Evolutionary conservation across 2,888 invertebrate genomes (phyloP), one percentile per base, ranked within the genome.

Genomic region (Hipparchia semele): DNA sequence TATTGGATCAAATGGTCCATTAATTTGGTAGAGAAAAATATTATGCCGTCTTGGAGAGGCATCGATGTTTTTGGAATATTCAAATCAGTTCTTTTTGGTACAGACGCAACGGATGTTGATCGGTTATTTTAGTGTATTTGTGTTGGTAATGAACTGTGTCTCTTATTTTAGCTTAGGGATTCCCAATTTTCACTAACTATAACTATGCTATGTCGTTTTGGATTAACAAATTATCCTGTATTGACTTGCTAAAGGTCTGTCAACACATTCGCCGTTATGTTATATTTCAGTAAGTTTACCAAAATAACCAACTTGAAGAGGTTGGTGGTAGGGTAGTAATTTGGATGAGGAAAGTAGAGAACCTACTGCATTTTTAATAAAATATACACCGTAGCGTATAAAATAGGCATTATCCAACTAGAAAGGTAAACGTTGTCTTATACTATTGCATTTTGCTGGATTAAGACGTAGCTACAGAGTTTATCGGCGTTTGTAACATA

Each of bases 121-220:
- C 58, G 6, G 9, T 60, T 60, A 60, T 60, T 60, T 58, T 60
- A 39, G 59, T 9, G 59, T 60, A 60, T 60, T 60, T 60, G 59
- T 39, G 10, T 10, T 60, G 23, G 23, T 23, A 58, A 58, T 60
- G 39, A 60, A 33, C 4, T 59, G 39, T 39, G 39, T 5, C 10
- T 12, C n/a, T 53, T 12, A 53, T 53, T 12, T 23, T 23, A 23
- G 23, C 23, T 23, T 23, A 23, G 23, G 23, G 23, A 23, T 23
- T 23, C 23, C 23, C 23, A 23, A 23, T 23, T 23, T 23, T 23
- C 23, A 23, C 23, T 23, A 23, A 23, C 23, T 23, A 23, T 23
- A 23, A 23, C 23, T 23, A 23, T 23, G 23, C 23, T 23, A 23
- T 23, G 23, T 23, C 23, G 23, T 23, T 23, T 53, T 53, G 12